These are phyloP conservation scores for Cossypha heuglini DNA, from an alignment of 2,797 vertebrate genomes.

Conservation along the genomic window DNA sequence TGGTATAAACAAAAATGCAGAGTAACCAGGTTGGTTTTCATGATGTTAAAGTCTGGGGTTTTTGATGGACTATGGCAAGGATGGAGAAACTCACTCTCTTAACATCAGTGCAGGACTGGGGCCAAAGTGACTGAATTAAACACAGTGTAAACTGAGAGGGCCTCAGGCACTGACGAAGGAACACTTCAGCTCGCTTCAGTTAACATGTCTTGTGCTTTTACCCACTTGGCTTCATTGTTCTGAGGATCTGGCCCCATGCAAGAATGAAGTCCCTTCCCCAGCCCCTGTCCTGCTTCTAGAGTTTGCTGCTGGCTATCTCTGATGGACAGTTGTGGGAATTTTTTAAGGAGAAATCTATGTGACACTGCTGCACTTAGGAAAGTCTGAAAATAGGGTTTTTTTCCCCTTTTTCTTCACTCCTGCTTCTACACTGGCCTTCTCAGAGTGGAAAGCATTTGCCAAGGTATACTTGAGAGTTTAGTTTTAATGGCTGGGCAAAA, in stretches of 20 bases:
- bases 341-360: neutral
- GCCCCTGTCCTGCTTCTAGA: neutral
- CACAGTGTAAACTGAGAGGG: neutral
- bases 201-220: conserved; percentile 50
- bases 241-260: neutral
- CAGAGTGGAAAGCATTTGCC: neutral
- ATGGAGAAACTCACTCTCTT: neutral
- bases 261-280: neutral
- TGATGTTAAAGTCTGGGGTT: neutral
- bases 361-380: neutral
- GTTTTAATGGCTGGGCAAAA: neutral
- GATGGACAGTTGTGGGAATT: neutral
- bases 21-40: neutral
- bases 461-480: neutral
- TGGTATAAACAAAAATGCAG: neutral
- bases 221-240: conserved; percentile 11
- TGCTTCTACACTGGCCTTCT: neutral
- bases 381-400: neutral
- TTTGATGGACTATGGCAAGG: neutral
- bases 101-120: neutral
- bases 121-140: neutral
- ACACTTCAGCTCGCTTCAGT: conserved; percentile 30
- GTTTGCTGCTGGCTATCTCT: neutral
- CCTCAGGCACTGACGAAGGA: conserved; percentile 7
- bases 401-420: neutral